These are phyloP conservation scores for Neoscelio sp. DNA, from an alignment of 2,888 invertebrate species.

Conservation along the genomic window DNA sequence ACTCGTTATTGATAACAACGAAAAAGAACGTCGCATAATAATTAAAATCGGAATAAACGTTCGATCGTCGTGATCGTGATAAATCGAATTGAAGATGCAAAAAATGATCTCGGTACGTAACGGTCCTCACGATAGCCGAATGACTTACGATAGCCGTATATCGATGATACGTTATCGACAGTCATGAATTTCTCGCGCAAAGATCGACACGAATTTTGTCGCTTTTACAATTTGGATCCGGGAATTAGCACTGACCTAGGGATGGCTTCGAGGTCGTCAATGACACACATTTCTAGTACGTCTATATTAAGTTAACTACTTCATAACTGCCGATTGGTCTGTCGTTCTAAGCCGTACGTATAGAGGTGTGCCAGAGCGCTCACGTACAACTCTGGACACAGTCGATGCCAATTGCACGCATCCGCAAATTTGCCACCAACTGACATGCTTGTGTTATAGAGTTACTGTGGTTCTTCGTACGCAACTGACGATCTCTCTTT, in stretches of 20 bases:
- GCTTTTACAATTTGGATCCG: constrained; percentile 40
- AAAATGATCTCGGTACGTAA: constrained; percentile 38
- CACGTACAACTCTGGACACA: constrained; percentile 59
- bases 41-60: constrained; percentile 56
- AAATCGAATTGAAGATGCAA: constrained; percentile 50
- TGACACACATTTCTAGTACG: constrained; percentile 78
- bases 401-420: constrained; percentile 81
- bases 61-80: constrained; percentile 26
- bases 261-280: constrained; percentile 80
- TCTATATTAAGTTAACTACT: constrained; percentile 80
- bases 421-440: constrained; percentile 82
- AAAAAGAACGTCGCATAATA: constrained; percentile 36
- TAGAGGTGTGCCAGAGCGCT: constrained; percentile 57
- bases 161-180: constrained; percentile 49
- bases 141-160: constrained; percentile 52
- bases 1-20: background rate
- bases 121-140: constrained; percentile 53
- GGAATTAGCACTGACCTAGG: constrained; percentile 81
- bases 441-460: constrained; percentile 81
- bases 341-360: constrained; percentile 40
- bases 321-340: constrained; percentile 78
- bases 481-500: constrained; percentile 66
- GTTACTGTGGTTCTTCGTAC: constrained; percentile 72
- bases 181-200: constrained; percentile 31
- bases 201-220: constrained; percentile 40